Conservation (phyloP, 1,140 invertebrate genomes). For the Cotesia typhae region DNA sequence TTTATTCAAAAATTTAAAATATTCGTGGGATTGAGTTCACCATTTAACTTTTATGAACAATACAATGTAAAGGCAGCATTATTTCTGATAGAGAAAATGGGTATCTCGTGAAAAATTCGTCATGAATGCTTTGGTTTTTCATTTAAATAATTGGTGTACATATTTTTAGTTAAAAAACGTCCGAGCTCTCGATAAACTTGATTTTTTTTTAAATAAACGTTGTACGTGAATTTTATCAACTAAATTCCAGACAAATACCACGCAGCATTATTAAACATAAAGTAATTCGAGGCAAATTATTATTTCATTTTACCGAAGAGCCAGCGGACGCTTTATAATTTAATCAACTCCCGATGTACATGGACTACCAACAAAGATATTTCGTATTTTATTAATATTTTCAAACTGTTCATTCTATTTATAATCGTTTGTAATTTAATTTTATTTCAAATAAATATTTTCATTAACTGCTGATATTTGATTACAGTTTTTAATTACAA, state of each 20-base stretch:
- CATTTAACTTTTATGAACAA: no score
- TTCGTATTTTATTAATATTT: neutral
- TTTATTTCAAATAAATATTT: neutral
- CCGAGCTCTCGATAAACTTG: conserved; percentile 1
- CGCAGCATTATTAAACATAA: conserved; percentile 30
- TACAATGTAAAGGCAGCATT: no score
- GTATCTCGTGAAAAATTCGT: neutral
- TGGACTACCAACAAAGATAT: neutral
- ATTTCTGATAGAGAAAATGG: no score
- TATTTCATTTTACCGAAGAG: conserved; percentile 23
- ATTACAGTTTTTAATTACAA: no score
- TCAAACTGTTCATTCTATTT: neutral
- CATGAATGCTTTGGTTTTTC: neutral
- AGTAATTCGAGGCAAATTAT: conserved; percentile 33
- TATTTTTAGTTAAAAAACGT: neutral
- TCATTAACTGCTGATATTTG: no score
- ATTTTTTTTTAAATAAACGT: conserved; percentile 23
- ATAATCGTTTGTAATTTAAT: no score
- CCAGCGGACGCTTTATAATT: conserved; percentile 19
- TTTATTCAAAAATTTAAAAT: no score
- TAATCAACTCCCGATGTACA: conserved; percentile 19
- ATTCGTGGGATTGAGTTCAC: no score
- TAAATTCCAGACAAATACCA: conserved; percentile 10
- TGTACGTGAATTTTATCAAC: conserved; percentile 16
- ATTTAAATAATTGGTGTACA: conserved; percentile 24